Conservation (phyloP, 2,797 vertebrate genomes). For the Hemitrygon akajei region DNA sequence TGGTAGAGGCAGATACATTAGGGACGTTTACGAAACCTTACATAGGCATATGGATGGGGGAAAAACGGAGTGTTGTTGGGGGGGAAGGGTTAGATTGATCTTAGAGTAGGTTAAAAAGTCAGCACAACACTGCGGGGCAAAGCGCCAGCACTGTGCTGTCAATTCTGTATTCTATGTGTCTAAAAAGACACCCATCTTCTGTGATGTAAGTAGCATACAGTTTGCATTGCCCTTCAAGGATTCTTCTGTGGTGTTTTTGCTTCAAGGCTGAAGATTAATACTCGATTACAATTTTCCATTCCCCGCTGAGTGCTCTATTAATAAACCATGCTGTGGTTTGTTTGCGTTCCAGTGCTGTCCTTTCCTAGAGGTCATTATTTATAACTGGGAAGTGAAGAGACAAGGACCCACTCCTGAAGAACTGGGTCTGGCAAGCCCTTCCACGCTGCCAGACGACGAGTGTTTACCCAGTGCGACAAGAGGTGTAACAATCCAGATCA, state of each 20-base stretch:
- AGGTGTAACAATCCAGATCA: background rate
- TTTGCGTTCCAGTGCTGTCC: background rate
- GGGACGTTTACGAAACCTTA: too few relatives aligned
- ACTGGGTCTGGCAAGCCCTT: background rate
- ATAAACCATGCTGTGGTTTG: background rate
- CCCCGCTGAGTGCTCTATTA: background rate
- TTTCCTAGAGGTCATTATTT: background rate
- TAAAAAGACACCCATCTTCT: background rate
- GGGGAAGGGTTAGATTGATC: too few relatives aligned
- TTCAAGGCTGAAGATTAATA: conserved; percentile 11
- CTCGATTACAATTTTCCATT: background rate
- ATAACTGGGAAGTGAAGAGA: background rate
- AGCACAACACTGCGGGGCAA: too few relatives aligned
- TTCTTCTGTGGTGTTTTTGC: background rate
- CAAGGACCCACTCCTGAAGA: background rate
- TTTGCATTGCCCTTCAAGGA: background rate
- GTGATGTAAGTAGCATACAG: too few relatives aligned
- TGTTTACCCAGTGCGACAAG: too few relatives aligned
- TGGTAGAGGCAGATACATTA: too few relatives aligned
- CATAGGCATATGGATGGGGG: too few relatives aligned
- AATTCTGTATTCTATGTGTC: background rate
- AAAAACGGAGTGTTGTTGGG: too few relatives aligned
- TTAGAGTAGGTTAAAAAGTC: too few relatives aligned
- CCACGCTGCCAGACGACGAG: background rate
- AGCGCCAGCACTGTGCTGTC: too few relatives aligned